A percentile compares a stretch with the other conserved stretches of the same genome.
phyloP scores from a whole-genome alignment of 2,888 invertebrate genomes.

The Siphonodentalium dalli region DNA sequence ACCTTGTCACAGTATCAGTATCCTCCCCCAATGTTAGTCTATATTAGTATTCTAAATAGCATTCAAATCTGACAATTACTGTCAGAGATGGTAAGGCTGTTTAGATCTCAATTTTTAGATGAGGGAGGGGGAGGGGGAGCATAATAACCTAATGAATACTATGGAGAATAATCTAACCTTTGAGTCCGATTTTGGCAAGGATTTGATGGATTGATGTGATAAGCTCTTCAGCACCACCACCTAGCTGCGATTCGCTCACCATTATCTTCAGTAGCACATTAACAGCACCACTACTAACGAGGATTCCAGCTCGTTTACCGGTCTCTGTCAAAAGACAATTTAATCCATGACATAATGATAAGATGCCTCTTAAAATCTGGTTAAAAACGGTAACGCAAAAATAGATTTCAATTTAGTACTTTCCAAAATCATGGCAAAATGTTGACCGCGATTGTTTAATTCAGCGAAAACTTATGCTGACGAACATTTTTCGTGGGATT shows the following conservation, averaged over 20 bases:
- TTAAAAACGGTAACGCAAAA: too few species aligned
- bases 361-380: too few species aligned
- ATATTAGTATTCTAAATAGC: too few species aligned
- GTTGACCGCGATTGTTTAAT: too few species aligned
- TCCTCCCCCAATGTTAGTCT: too few species aligned
- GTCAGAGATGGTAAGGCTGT: too few species aligned
- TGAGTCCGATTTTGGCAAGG: constrained; percentile 57
- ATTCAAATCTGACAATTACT: too few species aligned
- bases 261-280: constrained; percentile 55
- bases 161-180: constrained; percentile 44
- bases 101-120: too few species aligned
- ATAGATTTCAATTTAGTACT: not conserved
- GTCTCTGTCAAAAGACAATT: constrained; percentile 39
- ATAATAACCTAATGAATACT: not conserved
- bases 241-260: constrained; percentile 46
- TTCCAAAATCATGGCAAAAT: not conserved
- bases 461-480: too few species aligned
- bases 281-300: constrained; percentile 57
- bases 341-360: not conserved
- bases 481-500: too few species aligned
- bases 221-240: constrained; percentile 45
- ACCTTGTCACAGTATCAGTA: too few species aligned
- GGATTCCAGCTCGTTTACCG: constrained; percentile 49
- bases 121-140: not conserved
- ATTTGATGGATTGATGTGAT: constrained; percentile 54